phyloP scores from a whole-genome alignment of 2,797 vertebrate genomes.

The Monodelphis domestica region DNA sequence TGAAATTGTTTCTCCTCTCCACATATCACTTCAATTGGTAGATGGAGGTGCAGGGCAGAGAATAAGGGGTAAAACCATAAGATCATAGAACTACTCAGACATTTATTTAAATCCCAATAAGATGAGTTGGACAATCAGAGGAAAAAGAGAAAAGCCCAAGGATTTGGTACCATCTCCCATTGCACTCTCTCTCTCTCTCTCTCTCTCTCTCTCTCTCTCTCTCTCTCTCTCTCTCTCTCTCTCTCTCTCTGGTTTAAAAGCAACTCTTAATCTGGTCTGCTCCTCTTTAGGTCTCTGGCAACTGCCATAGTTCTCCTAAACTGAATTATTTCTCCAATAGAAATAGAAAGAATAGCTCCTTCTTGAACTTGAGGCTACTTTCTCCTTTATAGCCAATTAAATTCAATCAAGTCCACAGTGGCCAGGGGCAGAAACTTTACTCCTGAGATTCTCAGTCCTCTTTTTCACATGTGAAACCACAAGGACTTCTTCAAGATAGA shows the following conservation, averaged over 20 bases:
- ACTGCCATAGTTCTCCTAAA: background rate
- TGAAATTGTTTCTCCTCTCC: background rate
- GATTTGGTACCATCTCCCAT: background rate
- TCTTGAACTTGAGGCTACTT: background rate
- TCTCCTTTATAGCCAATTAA: background rate
- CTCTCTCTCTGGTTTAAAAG: too few relatives aligned
- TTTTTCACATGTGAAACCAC: background rate
- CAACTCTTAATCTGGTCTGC: background rate
- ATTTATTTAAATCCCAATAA: background rate
- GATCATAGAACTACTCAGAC: background rate
- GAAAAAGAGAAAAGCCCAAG: background rate
- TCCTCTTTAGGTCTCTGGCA: background rate
- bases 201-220: too few relatives aligned
- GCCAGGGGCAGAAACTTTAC: background rate
- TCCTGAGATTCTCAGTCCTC: background rate
- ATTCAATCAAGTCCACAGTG: background rate
- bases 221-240: too few relatives aligned
- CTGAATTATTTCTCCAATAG: background rate
- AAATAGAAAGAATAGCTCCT: background rate
- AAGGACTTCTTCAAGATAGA: background rate
- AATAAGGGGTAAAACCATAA: background rate
- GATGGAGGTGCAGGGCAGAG: too few relatives aligned
- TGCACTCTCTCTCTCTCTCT: too few relatives aligned
- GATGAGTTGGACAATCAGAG: background rate
- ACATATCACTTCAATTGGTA: too few relatives aligned